Evolutionary conservation across 92 coral and sea anemone species (phyloP).

Genomic region (Palythoa grandis): DNA sequence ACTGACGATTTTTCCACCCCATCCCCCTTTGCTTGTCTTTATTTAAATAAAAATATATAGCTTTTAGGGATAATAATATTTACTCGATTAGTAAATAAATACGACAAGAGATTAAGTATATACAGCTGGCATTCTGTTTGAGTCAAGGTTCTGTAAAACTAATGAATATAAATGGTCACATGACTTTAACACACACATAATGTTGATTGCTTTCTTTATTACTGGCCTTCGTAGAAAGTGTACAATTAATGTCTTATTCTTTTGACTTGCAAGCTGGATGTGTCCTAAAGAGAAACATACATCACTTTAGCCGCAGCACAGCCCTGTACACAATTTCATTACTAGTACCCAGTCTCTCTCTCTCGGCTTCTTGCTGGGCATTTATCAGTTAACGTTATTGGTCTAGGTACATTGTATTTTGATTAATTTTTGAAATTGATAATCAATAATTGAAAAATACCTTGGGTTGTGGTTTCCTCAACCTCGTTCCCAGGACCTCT

Average conservation of each 20-base stretch:
- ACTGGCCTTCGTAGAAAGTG: not conserved
- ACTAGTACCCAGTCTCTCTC: no score
- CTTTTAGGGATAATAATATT: no score
- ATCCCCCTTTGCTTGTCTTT: no score
- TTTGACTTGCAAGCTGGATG: slow-evolving; percentile 1
- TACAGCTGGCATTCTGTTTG: not conserved
- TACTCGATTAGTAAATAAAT: no score
- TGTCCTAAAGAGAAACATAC: not conserved
- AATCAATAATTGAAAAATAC: not conserved
- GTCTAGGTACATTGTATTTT: not conserved
- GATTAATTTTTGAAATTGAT: not conserved
- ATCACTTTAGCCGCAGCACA: slow-evolving; percentile 3
- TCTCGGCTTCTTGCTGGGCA: not conserved
- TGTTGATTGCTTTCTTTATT: slow-evolving; percentile 3
- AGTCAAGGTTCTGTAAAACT: not conserved
- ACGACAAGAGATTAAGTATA: not conserved
- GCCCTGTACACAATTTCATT: not conserved
- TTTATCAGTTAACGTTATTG: slow-evolving; percentile 7
- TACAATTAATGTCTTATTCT: not conserved
- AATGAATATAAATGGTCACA: not conserved
- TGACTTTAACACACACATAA: not conserved
- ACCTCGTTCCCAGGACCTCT: no score
- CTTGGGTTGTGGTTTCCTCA: no score
- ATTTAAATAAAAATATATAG: no score
- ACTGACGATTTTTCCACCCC: no score